phyloP scores from a whole-genome alignment of 2,888 invertebrate species.

The Eupithecia exiguata region DNA sequence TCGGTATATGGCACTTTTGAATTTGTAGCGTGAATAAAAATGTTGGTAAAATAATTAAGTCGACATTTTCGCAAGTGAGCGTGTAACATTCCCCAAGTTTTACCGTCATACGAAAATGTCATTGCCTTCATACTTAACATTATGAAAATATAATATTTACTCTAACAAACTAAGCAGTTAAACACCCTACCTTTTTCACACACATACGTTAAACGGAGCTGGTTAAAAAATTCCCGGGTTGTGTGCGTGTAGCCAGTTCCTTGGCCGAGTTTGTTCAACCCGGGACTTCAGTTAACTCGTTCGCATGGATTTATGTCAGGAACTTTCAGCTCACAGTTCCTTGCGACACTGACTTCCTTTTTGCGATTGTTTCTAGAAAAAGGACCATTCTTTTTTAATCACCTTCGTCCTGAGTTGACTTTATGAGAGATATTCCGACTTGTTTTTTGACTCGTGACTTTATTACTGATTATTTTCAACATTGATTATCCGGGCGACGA shows the following conservation, averaged over 20 bases:
- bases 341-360: conserved; percentile 70
- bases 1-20: not conserved
- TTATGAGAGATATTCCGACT: conserved; percentile 27
- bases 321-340: conserved; percentile 69
- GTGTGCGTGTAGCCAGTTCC: conserved; percentile 56
- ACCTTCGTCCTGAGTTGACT: conserved; percentile 43
- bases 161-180: not conserved
- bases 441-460: conserved; percentile 15
- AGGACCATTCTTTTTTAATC: conserved; percentile 54
- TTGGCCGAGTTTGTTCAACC: conserved; percentile 72
- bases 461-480: conserved; percentile 9
- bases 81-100: not conserved
- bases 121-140: not conserved
- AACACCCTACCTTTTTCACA: conserved; percentile 13
- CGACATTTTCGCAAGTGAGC: not conserved
- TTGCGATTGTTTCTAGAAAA: conserved; percentile 63
- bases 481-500: not conserved
- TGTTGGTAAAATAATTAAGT: not conserved
- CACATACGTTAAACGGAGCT: conserved; percentile 33
- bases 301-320: conserved; percentile 68
- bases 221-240: conserved; percentile 49
- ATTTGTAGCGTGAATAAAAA: not conserved
- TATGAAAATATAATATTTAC: not conserved
- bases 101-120: not conserved
- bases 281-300: conserved; percentile 73